These are phyloP conservation scores for Enoplolaimus lenunculus DNA, from an alignment of 2,888 invertebrate genomes.

Conservation along the genomic window DNA sequence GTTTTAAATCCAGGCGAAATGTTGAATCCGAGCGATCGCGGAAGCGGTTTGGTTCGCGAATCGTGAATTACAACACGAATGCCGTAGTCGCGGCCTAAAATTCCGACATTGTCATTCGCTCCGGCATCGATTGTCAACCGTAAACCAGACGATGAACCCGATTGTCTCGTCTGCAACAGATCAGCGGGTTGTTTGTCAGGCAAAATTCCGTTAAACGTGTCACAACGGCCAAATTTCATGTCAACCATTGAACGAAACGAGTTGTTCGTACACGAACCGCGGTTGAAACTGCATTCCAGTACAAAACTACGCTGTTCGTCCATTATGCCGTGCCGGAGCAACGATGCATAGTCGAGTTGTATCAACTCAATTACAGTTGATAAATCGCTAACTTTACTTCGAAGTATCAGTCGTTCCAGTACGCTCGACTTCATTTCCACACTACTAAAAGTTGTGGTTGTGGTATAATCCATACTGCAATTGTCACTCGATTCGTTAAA, in stretches of 20 bases:
- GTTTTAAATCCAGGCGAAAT: not conserved
- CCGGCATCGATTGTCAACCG: not conserved
- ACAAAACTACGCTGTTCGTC: no score
- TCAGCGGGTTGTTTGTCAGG: no score
- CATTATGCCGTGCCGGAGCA: no score
- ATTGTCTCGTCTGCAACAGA: not conserved
- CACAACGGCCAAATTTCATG: not conserved
- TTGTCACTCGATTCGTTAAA: no score
- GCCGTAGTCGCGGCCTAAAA: not conserved
- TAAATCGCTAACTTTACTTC: no score
- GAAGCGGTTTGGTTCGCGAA: not conserved
- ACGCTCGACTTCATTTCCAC: no score
- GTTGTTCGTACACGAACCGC: not conserved
- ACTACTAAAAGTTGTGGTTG: no score
- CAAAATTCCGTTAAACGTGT: not conserved
- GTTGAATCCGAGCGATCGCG: not conserved
- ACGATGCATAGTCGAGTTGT: no score
- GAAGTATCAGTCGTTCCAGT: no score
- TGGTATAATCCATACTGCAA: no score
- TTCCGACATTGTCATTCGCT: not conserved
- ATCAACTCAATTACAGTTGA: no score
- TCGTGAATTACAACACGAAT: not conserved
- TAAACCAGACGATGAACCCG: not conserved
- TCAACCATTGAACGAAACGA: not conserved
- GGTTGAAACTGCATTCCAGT: not conserved